These are phyloP conservation scores for Enoplosus armatus DNA, from an alignment of 2,797 vertebrate genomes.

Conservation along the genomic window DNA sequence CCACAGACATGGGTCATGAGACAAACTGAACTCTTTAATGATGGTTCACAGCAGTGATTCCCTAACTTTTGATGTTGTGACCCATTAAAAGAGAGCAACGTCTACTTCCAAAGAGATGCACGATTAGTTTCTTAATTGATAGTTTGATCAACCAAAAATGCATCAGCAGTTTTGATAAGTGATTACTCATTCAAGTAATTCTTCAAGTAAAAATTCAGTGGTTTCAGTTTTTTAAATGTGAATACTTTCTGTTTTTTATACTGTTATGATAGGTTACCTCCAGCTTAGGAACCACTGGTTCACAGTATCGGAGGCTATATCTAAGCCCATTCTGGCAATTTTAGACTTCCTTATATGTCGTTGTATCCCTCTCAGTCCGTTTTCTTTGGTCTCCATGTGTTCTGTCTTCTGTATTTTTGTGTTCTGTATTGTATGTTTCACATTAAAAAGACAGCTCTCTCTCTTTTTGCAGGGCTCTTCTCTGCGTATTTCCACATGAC, in stretches of 20 bases:
- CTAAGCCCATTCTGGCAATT: background rate
- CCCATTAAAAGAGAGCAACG: background rate
- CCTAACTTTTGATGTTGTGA: background rate
- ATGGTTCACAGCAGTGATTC: background rate
- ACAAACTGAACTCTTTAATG: background rate
- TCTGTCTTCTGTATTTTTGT: background rate
- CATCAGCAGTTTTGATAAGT: background rate
- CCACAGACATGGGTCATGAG: background rate
- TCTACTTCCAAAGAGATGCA: background rate
- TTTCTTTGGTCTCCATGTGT: background rate
- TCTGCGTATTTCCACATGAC: constrained; percentile 97
- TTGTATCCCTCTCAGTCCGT: background rate
- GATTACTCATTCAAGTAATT: background rate
- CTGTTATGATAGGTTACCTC: no score
- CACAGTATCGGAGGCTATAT: background rate
- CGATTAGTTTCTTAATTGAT: background rate
- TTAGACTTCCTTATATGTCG: background rate
- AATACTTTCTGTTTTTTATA: background rate
- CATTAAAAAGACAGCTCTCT: background rate
- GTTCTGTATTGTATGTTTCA: background rate
- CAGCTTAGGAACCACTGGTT: background rate
- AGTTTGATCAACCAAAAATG: background rate
- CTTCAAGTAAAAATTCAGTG: background rate
- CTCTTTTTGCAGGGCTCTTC: constrained; percentile 86
- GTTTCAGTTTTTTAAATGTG: background rate